phyloP scores from a whole-genome alignment of 2,113 vertebrate species.

The Passer domesticus region DNA sequence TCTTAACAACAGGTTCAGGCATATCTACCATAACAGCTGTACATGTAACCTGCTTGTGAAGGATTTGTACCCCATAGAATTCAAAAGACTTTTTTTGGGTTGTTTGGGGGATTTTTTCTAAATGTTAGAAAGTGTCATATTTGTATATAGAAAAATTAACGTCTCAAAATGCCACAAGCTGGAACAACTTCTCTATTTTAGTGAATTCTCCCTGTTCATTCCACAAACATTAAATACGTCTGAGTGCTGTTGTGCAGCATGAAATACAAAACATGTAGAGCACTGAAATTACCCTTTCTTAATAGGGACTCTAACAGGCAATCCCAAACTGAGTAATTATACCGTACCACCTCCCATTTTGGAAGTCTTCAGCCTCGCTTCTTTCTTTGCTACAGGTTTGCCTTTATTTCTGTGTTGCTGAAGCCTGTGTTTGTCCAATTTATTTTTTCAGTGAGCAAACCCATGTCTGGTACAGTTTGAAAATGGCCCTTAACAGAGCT shows the following conservation, averaged over 20 bases:
- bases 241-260: not conserved
- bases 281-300: accelerated
- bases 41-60: not conserved
- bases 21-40: not conserved
- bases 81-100: not conserved
- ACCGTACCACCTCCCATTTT: not conserved
- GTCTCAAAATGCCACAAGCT: not conserved
- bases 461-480: not conserved
- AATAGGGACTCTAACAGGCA: accelerated
- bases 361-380: not conserved
- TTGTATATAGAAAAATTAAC: not conserved
- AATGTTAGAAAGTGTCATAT: accelerated
- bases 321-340: not conserved
- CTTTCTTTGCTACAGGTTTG: not conserved
- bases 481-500: not conserved
- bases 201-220: not conserved
- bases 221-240: accelerated
- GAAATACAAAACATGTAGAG: not conserved
- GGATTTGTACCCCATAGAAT: not conserved
- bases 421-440: not conserved
- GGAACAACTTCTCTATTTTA: not conserved
- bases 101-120: not conserved
- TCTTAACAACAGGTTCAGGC: not conserved
- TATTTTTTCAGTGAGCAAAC: not conserved
- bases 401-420: not conserved